phyloP scores from a whole-genome alignment of 2,888 invertebrate genomes.

The Phaonia tiefii region DNA sequence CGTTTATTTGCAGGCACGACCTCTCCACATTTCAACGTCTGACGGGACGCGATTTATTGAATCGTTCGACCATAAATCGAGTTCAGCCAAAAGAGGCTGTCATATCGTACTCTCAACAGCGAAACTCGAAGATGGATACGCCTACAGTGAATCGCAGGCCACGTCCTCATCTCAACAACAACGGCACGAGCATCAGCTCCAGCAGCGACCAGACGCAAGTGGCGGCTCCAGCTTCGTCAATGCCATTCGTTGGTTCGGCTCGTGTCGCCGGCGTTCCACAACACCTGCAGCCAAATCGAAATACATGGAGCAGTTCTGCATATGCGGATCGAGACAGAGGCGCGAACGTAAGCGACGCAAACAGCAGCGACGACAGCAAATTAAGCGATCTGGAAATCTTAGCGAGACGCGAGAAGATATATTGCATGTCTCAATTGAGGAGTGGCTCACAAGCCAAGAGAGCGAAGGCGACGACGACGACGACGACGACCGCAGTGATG shows the following conservation, averaged over 20 bases:
- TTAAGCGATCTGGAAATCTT: conserved; percentile 86
- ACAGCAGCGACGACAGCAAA: conserved; percentile 79
- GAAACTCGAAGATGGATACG: conserved; percentile 81
- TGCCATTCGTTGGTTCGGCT: conserved; percentile 73
- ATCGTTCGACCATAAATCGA: conserved; percentile 79
- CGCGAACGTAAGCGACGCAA: conserved; percentile 76
- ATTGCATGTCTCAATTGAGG: conserved; percentile 81
- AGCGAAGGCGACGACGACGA: conserved; percentile 72
- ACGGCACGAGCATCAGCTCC: conserved; percentile 47
- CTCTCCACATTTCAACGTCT: conserved; percentile 81
- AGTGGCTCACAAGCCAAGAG: conserved; percentile 80
- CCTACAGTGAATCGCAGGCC: conserved; percentile 81
- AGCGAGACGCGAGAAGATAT: conserved; percentile 82
- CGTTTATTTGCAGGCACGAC: too few relatives aligned
- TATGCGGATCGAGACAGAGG: conserved; percentile 82
- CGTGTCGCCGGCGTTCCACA: conserved; percentile 74
- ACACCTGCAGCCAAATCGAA: conserved; percentile 80
- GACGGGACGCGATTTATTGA: conserved; percentile 81
- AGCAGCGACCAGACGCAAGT: conserved; percentile 70
- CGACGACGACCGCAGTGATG: conserved; percentile 67
- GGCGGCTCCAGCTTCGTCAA: conserved; percentile 64
- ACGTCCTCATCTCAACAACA: conserved; percentile 72
- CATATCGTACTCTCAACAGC: conserved; percentile 81
- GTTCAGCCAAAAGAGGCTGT: conserved; percentile 81
- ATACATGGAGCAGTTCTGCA: conserved; percentile 87